These are phyloP conservation scores for Tiphia femorata DNA, from an alignment of 2,888 invertebrate genomes.

Conservation along the genomic window DNA sequence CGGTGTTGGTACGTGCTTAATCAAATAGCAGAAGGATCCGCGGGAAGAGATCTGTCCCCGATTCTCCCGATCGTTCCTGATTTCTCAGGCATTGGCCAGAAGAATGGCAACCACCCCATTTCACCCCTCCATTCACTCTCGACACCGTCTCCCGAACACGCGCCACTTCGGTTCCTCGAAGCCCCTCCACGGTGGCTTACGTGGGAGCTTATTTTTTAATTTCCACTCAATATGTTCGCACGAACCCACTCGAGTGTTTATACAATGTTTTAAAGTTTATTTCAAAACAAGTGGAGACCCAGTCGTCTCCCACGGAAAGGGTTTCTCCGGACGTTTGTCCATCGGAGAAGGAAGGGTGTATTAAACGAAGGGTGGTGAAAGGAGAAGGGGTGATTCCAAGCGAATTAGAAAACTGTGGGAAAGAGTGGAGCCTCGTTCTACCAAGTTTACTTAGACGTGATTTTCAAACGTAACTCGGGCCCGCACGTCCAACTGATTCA, in stretches of 20 bases:
- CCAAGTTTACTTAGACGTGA: no score
- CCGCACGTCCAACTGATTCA: no score
- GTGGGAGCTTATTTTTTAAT: slow-evolving; percentile 55
- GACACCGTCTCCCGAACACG: neutral
- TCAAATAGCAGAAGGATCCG: slow-evolving; percentile 12
- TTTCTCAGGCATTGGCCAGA: neutral
- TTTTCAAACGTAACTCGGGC: no score
- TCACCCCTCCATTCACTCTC: neutral
- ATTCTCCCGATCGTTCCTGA: neutral
- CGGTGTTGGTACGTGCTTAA: slow-evolving; percentile 9
- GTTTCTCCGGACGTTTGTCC: slow-evolving; percentile 20
- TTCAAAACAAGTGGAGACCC: slow-evolving; percentile 49
- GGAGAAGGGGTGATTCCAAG: no score
- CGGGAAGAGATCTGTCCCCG: neutral
- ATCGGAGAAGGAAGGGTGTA: slow-evolving; percentile 15
- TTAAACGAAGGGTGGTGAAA: no score
- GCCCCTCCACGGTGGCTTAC: slow-evolving; percentile 26
- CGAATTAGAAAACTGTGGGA: no score
- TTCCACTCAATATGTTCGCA: slow-evolving; percentile 49
- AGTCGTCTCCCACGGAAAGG: slow-evolving; percentile 13
- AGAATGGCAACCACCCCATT: no score
- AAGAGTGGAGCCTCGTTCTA: no score
- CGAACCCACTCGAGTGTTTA: slow-evolving; percentile 51
- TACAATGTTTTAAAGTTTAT: slow-evolving; percentile 55
- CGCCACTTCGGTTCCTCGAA: neutral